Evolutionary conservation across 2,113 vertebrate genomes (phyloP), one percentile per base, ranked within the genome.

Genomic region (Carlito syrichta): DNA sequence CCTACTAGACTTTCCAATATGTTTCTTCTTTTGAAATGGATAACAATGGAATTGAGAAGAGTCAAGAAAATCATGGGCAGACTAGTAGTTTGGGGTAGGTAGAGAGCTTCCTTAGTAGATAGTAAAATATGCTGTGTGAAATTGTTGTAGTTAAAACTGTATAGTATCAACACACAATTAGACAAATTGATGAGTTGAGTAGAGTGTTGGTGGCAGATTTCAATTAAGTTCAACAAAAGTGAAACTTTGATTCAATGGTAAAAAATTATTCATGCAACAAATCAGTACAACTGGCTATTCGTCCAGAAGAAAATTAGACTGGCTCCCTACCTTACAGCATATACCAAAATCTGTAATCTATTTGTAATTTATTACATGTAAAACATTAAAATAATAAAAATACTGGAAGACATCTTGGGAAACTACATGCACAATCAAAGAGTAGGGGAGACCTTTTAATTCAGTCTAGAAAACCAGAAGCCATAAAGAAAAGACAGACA

Each of bases 331-430:
- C 48, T 76, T 86, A 43, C 4, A 71, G 52, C 17, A 48, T 23
- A 71, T 58, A 69, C 6, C 4, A n/a, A 86, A 84, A 82, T 91
- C 45, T 48, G 11, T 84, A 48, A 62, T 52, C 27, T 16, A 91
- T 50, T 68, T 95, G 76, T 62, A 86, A 84, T 93, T 90, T 74
- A 94, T 20, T 94, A 82, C 94, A 74, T 94, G 27, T 81, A 93
- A 90, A 96, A 89, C n/a, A 86, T 17, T n/a, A 84, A 81, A 82
- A 48, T 62, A 56, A 40, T 76, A 88, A 52, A 79, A 94, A 81
- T 62, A 63, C 35, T 81, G 87, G 60, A 96, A 45, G 32, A 27
- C 40, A 69, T 63, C 4, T 25, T 25, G 73, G 12, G 76, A 91
- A 88, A 86, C 12, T 19, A 71, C 2, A 60, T 5, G 27, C 17